These are phyloP conservation scores for Cyanoramphus novaezelandiae DNA, from an alignment of 2,113 vertebrate species.

Conservation along the genomic window DNA sequence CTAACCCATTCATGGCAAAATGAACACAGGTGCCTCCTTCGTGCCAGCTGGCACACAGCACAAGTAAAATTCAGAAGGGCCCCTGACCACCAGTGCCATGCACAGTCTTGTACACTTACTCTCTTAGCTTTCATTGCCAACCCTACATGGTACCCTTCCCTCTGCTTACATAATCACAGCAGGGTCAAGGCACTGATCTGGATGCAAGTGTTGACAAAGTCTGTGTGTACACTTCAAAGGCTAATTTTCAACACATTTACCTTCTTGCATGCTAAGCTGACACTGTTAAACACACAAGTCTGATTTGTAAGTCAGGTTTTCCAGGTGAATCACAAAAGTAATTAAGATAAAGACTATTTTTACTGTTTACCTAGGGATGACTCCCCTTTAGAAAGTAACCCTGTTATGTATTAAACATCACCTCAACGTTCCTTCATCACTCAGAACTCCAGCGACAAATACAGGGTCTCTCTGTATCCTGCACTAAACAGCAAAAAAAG, in stretches of 20 bases:
- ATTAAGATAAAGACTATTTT: neutral
- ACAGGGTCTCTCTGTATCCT: neutral
- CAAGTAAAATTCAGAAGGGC: neutral
- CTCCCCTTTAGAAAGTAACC: neutral
- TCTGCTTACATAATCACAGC: neutral
- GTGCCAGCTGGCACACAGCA: neutral
- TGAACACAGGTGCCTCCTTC: neutral
- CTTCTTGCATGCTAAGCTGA: neutral
- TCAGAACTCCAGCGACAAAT: neutral
- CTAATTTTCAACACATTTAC: neutral
- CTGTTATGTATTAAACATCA: neutral
- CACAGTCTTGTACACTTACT: neutral
- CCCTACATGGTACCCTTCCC: accelerated
- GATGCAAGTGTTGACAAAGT: neutral
- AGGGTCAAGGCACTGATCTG: too few species aligned
- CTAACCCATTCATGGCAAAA: neutral
- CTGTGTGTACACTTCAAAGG: neutral
- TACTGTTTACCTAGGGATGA: neutral
- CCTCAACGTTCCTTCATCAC: neutral
- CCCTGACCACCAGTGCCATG: accelerated
- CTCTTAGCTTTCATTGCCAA: neutral
- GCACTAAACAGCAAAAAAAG: neutral
- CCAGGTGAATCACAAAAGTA: neutral
- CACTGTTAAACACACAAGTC: neutral
- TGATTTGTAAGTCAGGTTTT: neutral